phyloP scores from a whole-genome alignment of 2,113 vertebrate species.

The rabbit (Oryctolagus cuniculus) region DNA sequence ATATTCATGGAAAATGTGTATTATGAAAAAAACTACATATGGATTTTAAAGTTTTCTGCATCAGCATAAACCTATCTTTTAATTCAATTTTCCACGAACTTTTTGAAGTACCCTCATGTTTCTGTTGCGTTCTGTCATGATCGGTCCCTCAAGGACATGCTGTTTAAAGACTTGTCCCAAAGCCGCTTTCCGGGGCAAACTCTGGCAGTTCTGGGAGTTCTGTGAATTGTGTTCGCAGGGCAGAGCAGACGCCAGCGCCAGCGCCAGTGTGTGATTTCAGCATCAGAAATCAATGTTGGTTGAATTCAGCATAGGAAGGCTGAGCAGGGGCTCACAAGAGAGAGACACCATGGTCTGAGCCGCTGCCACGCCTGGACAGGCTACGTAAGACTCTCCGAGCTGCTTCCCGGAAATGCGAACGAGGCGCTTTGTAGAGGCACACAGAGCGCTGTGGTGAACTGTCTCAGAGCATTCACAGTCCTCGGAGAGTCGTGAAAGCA shows the following conservation, averaged over 20 bases:
- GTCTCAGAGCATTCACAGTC: not conserved
- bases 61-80: no score
- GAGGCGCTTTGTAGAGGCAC: accelerated
- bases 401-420: not conserved
- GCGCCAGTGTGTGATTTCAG: not conserved
- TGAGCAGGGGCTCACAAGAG: not conserved
- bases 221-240: not conserved
- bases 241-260: not conserved
- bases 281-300: not conserved
- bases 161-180: not conserved
- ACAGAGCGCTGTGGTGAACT: not conserved
- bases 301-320: not conserved
- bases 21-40: no score
- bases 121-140: not conserved
- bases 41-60: no score
- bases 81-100: no score
- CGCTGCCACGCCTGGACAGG: not conserved
- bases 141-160: not conserved
- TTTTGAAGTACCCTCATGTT: not conserved
- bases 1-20: no score
- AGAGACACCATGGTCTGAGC: not conserved
- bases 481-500: not conserved
- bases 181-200: not conserved
- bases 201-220: not conserved
- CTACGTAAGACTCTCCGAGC: not conserved